A percentile compares a stretch with the other conserved stretches of the same genome.
Conservation (phyloP, 2,113 vertebrate genomes). For the Aix galericulata region DNA sequence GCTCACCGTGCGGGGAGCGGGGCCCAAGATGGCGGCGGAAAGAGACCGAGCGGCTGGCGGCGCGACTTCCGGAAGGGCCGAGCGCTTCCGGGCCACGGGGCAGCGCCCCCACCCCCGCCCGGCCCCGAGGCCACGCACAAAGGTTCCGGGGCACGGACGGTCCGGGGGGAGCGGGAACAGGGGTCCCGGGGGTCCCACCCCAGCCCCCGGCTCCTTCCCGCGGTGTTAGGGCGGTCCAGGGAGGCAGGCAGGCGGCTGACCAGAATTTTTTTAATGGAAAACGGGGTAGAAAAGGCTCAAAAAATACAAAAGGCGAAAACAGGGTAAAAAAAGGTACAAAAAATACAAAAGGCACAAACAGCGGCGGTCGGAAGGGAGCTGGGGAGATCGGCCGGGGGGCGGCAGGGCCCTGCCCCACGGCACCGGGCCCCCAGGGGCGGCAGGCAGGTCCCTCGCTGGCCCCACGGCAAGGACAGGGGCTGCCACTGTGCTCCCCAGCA, state of each 20-base stretch:
- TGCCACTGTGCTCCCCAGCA: not conserved
- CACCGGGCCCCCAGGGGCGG: accelerated
- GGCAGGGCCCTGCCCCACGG: accelerated
- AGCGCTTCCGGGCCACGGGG: too few species aligned
- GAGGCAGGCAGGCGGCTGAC: accelerated
- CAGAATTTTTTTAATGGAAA: not conserved
- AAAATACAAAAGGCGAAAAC: not conserved
- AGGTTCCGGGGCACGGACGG: too few species aligned
- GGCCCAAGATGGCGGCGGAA: too few species aligned
- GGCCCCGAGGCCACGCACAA: too few species aligned
- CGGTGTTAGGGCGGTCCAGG: too few species aligned
- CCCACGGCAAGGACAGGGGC: accelerated
- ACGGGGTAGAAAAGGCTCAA: not conserved
- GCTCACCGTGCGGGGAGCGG: too few species aligned
- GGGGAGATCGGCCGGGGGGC: accelerated
- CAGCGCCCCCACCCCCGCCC: too few species aligned
- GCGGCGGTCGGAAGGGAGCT: accelerated
- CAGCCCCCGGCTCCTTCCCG: too few species aligned
- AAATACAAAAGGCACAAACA: not conserved
- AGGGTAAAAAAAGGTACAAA: not conserved
- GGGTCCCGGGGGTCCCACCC: too few species aligned
- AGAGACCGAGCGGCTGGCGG: too few species aligned
- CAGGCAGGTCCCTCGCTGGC: accelerated
- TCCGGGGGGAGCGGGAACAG: too few species aligned
- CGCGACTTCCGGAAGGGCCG: too few species aligned